phyloP scores from a whole-genome alignment of 2,888 invertebrate genomes.

The Spilarctia lutea region DNA sequence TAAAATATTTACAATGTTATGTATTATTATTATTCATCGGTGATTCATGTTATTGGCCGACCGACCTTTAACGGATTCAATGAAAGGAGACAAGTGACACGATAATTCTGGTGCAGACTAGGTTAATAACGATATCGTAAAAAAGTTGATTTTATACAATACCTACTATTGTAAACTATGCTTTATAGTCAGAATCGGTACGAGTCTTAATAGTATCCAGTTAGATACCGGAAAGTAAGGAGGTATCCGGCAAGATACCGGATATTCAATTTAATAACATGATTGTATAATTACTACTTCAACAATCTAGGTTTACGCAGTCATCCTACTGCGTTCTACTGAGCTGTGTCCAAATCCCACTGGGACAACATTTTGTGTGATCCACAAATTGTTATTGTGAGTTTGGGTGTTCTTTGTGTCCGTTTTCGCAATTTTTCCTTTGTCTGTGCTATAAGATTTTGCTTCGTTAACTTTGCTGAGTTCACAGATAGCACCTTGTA shows the following conservation, averaged over 20 bases:
- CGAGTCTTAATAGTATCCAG: not conserved
- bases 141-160: not conserved
- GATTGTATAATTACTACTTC: not conserved
- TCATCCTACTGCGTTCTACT: not conserved
- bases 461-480: no score
- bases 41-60: slow-evolving; percentile 11
- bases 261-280: not conserved
- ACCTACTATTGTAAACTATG: not conserved
- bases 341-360: no score
- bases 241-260: not conserved
- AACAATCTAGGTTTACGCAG: not conserved
- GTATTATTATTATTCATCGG: not conserved
- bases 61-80: slow-evolving; percentile 15
- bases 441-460: no score
- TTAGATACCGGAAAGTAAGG: not conserved
- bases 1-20: no score
- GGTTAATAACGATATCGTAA: slow-evolving; percentile 10
- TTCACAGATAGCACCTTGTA: no score
- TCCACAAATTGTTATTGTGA: no score
- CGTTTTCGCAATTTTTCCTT: no score
- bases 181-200: not conserved
- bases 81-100: not conserved
- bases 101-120: not conserved
- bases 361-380: no score
- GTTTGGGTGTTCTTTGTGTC: no score